Base-by-base conservation (phyloP, 2,113 vertebrate genomes). In the Crotalus helleri region DNA sequence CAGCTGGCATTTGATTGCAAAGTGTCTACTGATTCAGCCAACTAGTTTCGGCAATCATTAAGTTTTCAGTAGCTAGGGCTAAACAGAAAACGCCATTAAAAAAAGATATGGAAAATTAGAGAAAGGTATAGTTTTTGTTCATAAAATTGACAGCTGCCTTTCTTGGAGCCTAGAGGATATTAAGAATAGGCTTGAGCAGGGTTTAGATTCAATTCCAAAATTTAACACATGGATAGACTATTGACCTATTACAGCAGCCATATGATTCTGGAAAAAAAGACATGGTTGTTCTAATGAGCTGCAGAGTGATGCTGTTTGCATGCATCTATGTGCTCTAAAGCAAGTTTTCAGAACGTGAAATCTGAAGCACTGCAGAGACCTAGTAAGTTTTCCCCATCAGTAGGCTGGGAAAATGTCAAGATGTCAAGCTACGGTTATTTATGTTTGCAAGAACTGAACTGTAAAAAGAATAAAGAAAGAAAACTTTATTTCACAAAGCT, bases 101-200 rank as follows among this genome's bases (percentile, higher is more conserved):
- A 94, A 94, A 94, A 86, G 89, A 91, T 0, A 61, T 0, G 61
- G 90, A 49, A 91, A 94, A 91, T 58, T 46, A 46, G 59, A 0
- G 53, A 90, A 87, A 8, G 2, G 55, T 61, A 17, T 51, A 24
- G 44, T 33, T 90, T 0, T 0, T 53, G 55, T 94, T 85, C 94
- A 96, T 91, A 91, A 92, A 92, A 95, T 81, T 93, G 93, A 94
- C 74, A 69, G 49, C 51, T 92, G n/a, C 44, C 92, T 91, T 87
- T 95, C 92, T 94, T 81, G 74, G 74, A 81, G 33, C 74, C 33
- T 21, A 21, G 74, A 4, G 17, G n/a, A 81, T 44, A 39, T 81
- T 21, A 81, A 81, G 74, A 81, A 44, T 81, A 19, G 17, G 2
- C 2, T 81, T 39, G 69, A 39, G 17, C 69, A 81, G 7, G 7